phyloP scores from a whole-genome alignment of 92 coral and sea anemone species.

The Epizoanthus rinbou region DNA sequence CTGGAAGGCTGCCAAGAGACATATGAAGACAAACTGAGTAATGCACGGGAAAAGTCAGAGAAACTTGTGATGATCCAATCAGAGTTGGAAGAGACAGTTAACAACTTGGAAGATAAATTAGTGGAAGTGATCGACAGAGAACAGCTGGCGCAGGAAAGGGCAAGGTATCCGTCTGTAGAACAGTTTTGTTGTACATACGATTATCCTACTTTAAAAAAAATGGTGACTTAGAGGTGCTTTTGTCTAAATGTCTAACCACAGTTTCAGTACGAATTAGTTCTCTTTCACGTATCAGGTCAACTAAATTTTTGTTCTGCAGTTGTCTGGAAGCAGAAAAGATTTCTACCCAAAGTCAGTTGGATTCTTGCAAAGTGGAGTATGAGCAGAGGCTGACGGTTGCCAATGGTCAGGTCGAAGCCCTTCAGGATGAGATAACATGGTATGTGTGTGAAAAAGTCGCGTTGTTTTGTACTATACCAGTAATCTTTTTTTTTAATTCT shows the following conservation, averaged over 20 bases:
- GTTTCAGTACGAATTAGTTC: too few relatives aligned
- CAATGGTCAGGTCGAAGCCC: constrained; percentile 54
- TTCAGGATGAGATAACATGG: constrained; percentile 60
- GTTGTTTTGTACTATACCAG: background rate
- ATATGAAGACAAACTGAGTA: constrained; percentile 52
- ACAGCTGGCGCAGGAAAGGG: constrained; percentile 50
- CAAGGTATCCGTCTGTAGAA: constrained; percentile 12
- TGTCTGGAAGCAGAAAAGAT: constrained; percentile 59
- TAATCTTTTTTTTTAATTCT: too few relatives aligned
- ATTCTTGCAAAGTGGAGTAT: constrained; percentile 51
- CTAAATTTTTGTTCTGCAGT: constrained; percentile 24
- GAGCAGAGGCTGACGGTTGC: constrained; percentile 61
- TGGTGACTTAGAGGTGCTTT: too few relatives aligned
- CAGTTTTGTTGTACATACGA: too few relatives aligned
- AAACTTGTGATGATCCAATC: constrained; percentile 51
- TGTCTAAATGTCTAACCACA: too few relatives aligned
- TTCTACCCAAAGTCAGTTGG: constrained; percentile 53
- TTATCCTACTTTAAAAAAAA: too few relatives aligned
- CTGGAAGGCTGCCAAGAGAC: constrained; percentile 51
- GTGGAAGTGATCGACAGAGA: constrained; percentile 56
- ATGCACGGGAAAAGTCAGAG: constrained; percentile 48
- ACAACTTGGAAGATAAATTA: constrained; percentile 60
- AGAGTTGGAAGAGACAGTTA: constrained; percentile 56
- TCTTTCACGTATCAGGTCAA: too few relatives aligned
- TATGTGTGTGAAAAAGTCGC: background rate